Conservation (phyloP, 1,140 invertebrate species). For the Drosophila ercepeae region DNA sequence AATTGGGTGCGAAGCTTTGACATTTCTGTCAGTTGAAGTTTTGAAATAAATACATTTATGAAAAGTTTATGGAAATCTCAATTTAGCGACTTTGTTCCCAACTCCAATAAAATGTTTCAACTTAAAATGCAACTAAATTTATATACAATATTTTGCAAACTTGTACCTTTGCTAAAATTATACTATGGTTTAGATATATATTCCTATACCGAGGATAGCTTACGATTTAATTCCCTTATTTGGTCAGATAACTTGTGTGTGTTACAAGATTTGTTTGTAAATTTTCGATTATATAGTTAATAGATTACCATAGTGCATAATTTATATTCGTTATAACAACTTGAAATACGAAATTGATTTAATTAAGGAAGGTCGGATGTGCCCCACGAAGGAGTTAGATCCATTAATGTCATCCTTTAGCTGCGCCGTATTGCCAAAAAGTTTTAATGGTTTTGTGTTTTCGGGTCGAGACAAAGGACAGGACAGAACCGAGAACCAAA, state of each 20-base stretch:
- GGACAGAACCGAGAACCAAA: slow-evolving; percentile 15
- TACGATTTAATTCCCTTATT: slow-evolving; percentile 70
- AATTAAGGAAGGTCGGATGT: slow-evolving; percentile 65
- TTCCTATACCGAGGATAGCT: slow-evolving; percentile 19
- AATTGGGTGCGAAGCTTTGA: slow-evolving; percentile 26
- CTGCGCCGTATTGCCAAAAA: slow-evolving; percentile 47
- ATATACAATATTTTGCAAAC: slow-evolving; percentile 42
- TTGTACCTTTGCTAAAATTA: not conserved
- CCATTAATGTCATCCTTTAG: slow-evolving; percentile 23
- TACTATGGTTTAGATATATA: slow-evolving; percentile 1
- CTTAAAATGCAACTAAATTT: not conserved
- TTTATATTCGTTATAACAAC: slow-evolving; percentile 41
- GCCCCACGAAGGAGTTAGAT: not conserved
- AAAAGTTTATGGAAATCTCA: not conserved
- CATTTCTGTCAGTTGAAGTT: not conserved
- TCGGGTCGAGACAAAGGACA: not conserved
- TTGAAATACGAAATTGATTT: slow-evolving; percentile 75
- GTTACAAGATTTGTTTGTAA: slow-evolving; percentile 39
- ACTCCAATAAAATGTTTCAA: not conserved
- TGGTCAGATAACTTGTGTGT: slow-evolving; percentile 77
- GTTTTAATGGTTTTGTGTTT: slow-evolving; percentile 45
- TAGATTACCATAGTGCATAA: not conserved
- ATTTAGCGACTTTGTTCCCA: slow-evolving; percentile 29
- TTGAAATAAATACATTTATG: not conserved
- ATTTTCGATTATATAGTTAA: slow-evolving; percentile 10